These are phyloP conservation scores for Spodoptera picta DNA, from an alignment of 2,888 invertebrate species.

Conservation along the genomic window DNA sequence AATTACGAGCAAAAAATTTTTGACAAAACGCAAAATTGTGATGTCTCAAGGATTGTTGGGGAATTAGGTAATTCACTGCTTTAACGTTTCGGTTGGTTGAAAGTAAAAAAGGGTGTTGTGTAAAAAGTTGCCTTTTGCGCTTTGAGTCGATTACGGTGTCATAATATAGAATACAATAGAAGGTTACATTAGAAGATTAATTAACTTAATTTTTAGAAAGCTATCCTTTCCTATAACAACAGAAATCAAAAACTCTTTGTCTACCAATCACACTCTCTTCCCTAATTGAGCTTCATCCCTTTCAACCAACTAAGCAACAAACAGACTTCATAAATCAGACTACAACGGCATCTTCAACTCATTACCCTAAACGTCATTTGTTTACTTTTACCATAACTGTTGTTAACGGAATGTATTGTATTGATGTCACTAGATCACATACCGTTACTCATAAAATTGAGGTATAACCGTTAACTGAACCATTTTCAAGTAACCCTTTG, in stretches of 20 bases:
- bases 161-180: conserved; percentile 4
- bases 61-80: conserved; percentile 45
- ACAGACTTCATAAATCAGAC: conserved; percentile 47
- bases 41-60: conserved; percentile 43
- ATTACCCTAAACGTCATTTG: conserved; percentile 75
- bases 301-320: conserved; percentile 12
- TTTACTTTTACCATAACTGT: conserved; percentile 58
- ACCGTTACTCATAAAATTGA: conserved; percentile 80
- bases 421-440: conserved; percentile 63
- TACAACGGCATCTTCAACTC: conserved; percentile 62
- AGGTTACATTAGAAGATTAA: no score
- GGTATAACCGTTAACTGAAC: conserved; percentile 66
- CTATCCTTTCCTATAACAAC: no score
- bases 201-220: no score
- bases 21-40: conserved; percentile 54
- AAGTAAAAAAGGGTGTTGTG: conserved; percentile 52
- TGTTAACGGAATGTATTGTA: conserved; percentile 46
- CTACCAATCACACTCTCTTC: conserved; percentile 13
- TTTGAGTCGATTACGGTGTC: conserved; percentile 24
- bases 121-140: conserved; percentile 40
- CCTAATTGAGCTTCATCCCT: conserved; percentile 23
- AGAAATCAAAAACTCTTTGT: not conserved
- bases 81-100: conserved; percentile 32
- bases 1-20: conserved; percentile 68
- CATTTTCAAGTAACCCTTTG: conserved; percentile 85